Conservation (phyloP, 1,140 invertebrate species). For the Cydia pomonella region DNA sequence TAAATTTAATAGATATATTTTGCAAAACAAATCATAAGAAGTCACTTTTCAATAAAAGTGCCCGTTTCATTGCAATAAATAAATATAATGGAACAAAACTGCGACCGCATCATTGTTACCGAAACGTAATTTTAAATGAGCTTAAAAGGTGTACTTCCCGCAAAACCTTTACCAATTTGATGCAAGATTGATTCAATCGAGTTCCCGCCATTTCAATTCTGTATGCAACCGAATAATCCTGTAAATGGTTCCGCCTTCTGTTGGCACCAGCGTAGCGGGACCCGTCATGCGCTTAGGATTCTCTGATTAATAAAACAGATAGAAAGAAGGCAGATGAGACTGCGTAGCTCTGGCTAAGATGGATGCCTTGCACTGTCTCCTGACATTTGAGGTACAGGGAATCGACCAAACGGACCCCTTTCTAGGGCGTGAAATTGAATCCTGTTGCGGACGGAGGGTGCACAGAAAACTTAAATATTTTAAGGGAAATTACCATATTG, state of each 20-base stretch:
- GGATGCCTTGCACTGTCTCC: conserved; percentile 65
- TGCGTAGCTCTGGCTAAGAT: conserved; percentile 52
- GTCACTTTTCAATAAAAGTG: too few relatives aligned
- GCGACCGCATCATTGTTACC: conserved; percentile 9
- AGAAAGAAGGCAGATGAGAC: conserved; percentile 42
- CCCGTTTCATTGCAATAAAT: too few relatives aligned
- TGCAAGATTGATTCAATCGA: conserved; percentile 74
- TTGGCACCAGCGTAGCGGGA: conserved; percentile 55
- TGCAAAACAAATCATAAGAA: too few relatives aligned
- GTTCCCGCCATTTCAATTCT: conserved; percentile 59
- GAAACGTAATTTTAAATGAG: conserved; percentile 40
- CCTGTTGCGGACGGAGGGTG: conserved; percentile 75
- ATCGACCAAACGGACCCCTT: conserved; percentile 69
- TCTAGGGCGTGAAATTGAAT: conserved; percentile 78
- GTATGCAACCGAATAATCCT: conserved; percentile 71
- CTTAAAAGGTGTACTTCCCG: conserved; percentile 46
- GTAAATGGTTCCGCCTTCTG: conserved; percentile 55
- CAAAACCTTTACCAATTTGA: conserved; percentile 63
- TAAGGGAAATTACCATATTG: conserved; percentile 66
- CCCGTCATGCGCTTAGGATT: conserved; percentile 37
- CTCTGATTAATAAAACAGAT: conserved; percentile 38
- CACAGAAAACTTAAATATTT: conserved; percentile 78
- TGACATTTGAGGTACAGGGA: conserved; percentile 70
- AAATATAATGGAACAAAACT: neutral
- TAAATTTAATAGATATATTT: too few relatives aligned